phyloP scores from a whole-genome alignment of 2,113 vertebrate species.

The Epinephelus lanceolatus region DNA sequence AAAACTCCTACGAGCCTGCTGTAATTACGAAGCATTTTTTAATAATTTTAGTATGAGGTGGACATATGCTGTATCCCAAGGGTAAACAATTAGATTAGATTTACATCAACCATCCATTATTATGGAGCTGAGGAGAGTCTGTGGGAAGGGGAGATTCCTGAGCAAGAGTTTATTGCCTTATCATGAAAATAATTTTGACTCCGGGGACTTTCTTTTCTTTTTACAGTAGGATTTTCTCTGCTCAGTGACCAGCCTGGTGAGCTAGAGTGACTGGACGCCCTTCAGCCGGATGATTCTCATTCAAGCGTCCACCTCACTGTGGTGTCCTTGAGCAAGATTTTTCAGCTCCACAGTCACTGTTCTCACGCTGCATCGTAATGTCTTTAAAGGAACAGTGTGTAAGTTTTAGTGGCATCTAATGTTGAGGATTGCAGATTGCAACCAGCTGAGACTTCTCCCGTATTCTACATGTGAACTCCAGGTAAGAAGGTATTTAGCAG shows the following conservation, averaged over 20 bases:
- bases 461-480: no score
- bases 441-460: no score
- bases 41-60: slow-evolving; percentile 47
- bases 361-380: background rate
- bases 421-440: no score
- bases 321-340: slow-evolving; percentile 10
- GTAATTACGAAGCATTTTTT: slow-evolving; percentile 58
- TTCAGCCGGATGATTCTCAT: slow-evolving; percentile 26
- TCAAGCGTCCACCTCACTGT: slow-evolving; percentile 7
- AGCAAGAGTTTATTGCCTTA: slow-evolving; percentile 44
- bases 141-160: slow-evolving; percentile 2
- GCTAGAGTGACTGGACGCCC: background rate
- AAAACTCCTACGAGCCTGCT: slow-evolving; percentile 27
- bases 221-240: slow-evolving; percentile 20
- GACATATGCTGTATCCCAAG: slow-evolving; percentile 36
- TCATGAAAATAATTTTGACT: slow-evolving; percentile 42
- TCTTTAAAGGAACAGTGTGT: background rate
- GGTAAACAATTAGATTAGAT: slow-evolving; percentile 57
- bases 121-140: slow-evolving; percentile 24
- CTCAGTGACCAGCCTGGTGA: slow-evolving; percentile 7
- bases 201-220: slow-evolving; percentile 25
- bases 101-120: slow-evolving; percentile 52
- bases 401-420: no score
- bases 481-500: no score
- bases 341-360: background rate